Evolutionary conservation across 2,797 vertebrate genomes (phyloP).

Genomic region (Salmo trutta): DNA sequence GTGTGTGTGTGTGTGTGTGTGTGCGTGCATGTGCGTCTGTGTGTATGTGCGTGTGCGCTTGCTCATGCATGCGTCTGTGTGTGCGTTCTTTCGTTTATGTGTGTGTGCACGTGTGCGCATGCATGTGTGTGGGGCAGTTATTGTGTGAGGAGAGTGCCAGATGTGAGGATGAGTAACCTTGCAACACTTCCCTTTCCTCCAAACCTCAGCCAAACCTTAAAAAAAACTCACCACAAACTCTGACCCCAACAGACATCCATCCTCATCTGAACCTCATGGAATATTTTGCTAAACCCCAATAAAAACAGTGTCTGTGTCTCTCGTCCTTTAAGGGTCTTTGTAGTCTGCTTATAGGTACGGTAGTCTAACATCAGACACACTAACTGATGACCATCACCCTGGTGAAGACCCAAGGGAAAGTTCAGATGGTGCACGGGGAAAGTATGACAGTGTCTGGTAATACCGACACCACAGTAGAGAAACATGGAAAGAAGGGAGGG

Average conservation of each 20-base stretch:
- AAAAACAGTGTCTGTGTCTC: conserved; percentile 46
- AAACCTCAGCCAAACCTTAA: conserved; percentile 1
- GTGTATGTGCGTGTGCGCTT: conserved; percentile 1
- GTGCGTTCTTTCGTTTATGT: no score
- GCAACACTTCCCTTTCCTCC: neutral
- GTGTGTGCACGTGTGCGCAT: neutral
- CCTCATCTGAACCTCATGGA: conserved; percentile 4
- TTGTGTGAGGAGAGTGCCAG: neutral
- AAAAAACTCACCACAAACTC: conserved; percentile 19
- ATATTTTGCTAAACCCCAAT: conserved; percentile 16
- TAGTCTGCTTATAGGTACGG: conserved; percentile 49
- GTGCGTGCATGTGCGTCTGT: conserved; percentile 9
- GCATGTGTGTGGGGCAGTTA: neutral
- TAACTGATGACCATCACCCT: conserved; percentile 51
- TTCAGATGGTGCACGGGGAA: conserved; percentile 66
- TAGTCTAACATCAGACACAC: conserved; percentile 43
- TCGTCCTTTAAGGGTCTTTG: conserved; percentile 53
- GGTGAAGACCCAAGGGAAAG: conserved; percentile 62
- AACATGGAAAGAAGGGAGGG: conserved; percentile 75
- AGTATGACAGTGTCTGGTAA: conserved; percentile 70
- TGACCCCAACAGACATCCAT: neutral
- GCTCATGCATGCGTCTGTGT: neutral
- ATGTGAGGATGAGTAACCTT: conserved; percentile 11
- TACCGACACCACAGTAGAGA: conserved; percentile 64
- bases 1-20: neutral